Percentiles rank a stretch among this genome's conserved stretches.
Evolutionary conservation across 2,113 vertebrate genomes (phyloP).

Genomic region (Phyllopteryx taeniolatus): DNA sequence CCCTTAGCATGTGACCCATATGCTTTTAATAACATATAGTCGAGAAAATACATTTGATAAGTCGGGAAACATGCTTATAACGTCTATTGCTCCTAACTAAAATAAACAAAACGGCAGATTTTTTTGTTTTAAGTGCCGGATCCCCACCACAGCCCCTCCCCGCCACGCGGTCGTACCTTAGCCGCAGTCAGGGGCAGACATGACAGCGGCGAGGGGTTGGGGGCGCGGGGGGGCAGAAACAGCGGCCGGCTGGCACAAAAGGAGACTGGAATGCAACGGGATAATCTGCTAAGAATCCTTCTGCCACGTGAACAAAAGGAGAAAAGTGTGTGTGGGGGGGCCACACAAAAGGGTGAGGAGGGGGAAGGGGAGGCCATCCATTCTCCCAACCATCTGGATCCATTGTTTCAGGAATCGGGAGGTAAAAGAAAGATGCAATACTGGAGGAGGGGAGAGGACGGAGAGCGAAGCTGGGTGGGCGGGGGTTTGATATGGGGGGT

Average conservation of each 20-base stretch:
- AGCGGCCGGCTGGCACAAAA: constrained; percentile 61
- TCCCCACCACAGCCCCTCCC: no score
- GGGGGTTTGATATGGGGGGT: constrained; percentile 1
- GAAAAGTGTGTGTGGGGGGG: constrained; percentile 55
- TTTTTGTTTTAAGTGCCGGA: constrained; percentile 21
- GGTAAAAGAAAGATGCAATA: constrained; percentile 39
- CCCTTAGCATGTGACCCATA: neutral
- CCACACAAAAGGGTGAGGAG: constrained; percentile 58
- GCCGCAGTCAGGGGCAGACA: constrained; percentile 30
- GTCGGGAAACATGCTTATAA: neutral
- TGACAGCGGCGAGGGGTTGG: constrained; percentile 16
- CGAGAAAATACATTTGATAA: neutral
- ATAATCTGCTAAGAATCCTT: constrained; percentile 72
- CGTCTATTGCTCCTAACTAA: neutral
- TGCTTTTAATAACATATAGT: neutral
- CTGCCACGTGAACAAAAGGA: constrained; percentile 65
- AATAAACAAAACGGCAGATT: constrained; percentile 34
- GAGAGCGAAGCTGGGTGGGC: constrained; percentile 20
- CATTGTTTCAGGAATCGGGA: constrained; percentile 63
- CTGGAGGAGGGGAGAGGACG: constrained; percentile 42
- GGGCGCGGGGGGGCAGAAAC: neutral
- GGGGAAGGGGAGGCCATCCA: constrained; percentile 54
- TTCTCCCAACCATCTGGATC: constrained; percentile 73
- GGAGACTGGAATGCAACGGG: constrained; percentile 70
- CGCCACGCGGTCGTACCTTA: constrained; percentile 45